phyloP scores from a whole-genome alignment of 2,113 vertebrate genomes.

The Hippocampus mohnikei region DNA sequence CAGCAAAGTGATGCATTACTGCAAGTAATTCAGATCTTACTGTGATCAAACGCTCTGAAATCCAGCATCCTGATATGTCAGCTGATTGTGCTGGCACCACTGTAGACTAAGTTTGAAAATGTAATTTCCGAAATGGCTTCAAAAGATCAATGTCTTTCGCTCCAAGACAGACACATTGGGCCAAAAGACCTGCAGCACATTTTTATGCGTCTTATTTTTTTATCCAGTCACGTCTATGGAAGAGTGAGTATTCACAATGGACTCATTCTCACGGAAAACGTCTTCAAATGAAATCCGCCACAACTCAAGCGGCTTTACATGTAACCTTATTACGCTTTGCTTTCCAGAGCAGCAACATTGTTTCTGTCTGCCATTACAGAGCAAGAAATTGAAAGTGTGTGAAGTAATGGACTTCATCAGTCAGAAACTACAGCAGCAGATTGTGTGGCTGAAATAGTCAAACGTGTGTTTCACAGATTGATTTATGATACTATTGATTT shows the following conservation, averaged over 20 bases:
- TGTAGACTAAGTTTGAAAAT: constrained; percentile 32
- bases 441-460: constrained; percentile 15
- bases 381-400: not conserved
- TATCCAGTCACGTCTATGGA: not conserved
- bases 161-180: not conserved
- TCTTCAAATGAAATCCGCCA: constrained; percentile 1
- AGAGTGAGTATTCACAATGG: not conserved
- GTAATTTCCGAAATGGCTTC: constrained; percentile 50
- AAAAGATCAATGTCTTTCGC: constrained; percentile 27
- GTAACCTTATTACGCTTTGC: not conserved
- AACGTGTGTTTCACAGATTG: not conserved
- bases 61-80: constrained; percentile 8
- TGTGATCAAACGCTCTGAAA: constrained; percentile 8
- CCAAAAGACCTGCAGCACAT: not conserved
- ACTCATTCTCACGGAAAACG: not conserved
- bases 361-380: constrained; percentile 18
- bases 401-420: constrained; percentile 6
- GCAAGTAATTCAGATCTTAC: not conserved
- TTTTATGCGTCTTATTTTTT: not conserved
- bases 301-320: constrained; percentile 23
- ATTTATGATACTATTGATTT: constrained; percentile 12
- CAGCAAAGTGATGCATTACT: constrained; percentile 1
- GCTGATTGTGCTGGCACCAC: constrained; percentile 25
- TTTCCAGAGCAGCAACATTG: constrained; percentile 3
- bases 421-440: constrained; percentile 7